A percentile compares a stretch with the other conserved stretches of the same genome.
phyloP scores from a whole-genome alignment of 64 coral and sea anemone species.

The Actinia equina region DNA sequence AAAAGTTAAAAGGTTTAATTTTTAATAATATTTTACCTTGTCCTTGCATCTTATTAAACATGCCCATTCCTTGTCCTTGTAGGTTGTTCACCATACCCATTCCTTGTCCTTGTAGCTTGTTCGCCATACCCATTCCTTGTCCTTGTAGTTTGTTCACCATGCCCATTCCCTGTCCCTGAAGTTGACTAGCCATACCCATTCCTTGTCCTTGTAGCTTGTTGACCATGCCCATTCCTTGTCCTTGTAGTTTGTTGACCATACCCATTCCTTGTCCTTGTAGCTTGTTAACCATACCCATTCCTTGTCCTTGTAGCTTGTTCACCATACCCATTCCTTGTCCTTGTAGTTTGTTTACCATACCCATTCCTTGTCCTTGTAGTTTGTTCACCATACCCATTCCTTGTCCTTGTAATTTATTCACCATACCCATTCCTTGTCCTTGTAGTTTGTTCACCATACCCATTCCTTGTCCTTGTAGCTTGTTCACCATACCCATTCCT shows the following conservation, averaged over 20 bases:
- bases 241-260: constrained; percentile 9
- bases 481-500: constrained; percentile 55
- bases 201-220: background rate
- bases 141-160: constrained; percentile 75
- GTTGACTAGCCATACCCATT: constrained; percentile 20
- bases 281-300: constrained; percentile 5
- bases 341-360: background rate
- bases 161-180: constrained; percentile 66
- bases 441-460: constrained; percentile 60
- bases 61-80: constrained; percentile 29
- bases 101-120: constrained; percentile 75
- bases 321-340: constrained; percentile 37
- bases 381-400: constrained; percentile 62
- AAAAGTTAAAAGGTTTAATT: background rate
- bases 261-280: constrained; percentile 21
- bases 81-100: background rate
- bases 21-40: constrained; percentile 46
- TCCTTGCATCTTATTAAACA: constrained; percentile 70
- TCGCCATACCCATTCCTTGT: constrained; percentile 63
- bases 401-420: constrained; percentile 71
- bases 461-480: constrained; percentile 76
- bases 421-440: constrained; percentile 64
- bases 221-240: constrained; percentile 1
- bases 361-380: constrained; percentile 63
- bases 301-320: constrained; percentile 62